A percentile compares a stretch with the other conserved stretches of the same genome.
phyloP scores from a whole-genome alignment of 2,888 invertebrate species.

The Scaptomyza polygonia region DNA sequence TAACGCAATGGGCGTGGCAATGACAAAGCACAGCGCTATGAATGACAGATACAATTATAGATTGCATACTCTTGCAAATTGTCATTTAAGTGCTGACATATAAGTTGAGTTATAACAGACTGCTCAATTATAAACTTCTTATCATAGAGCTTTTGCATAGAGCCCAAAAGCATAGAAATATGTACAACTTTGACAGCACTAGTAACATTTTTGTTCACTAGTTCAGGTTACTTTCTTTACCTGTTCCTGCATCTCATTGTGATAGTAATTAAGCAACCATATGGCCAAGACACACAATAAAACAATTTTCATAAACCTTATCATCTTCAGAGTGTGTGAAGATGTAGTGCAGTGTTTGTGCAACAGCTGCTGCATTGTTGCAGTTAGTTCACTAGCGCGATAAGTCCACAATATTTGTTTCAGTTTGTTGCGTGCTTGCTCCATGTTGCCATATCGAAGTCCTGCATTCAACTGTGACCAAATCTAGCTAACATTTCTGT shows the following conservation, averaged over 20 bases:
- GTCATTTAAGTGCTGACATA: background rate
- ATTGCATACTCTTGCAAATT: background rate
- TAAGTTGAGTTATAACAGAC: too few relatives aligned
- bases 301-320: constrained; percentile 30
- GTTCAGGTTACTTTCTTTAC: constrained; percentile 39
- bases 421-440: constrained; percentile 51
- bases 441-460: constrained; percentile 54
- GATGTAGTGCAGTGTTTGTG: constrained; percentile 26
- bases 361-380: constrained; percentile 29
- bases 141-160: too few relatives aligned
- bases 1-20: constrained; percentile 76
- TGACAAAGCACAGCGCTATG: constrained; percentile 67
- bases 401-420: constrained; percentile 51
- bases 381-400: constrained; percentile 13
- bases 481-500: constrained; percentile 12
- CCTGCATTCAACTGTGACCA: constrained; percentile 44
- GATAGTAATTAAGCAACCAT: constrained; percentile 51
- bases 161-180: too few relatives aligned
- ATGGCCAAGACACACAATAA: constrained; percentile 38
- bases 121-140: background rate
- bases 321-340: background rate
- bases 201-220: too few relatives aligned
- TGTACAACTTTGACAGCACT: too few relatives aligned
- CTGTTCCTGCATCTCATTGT: constrained; percentile 66
- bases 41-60: background rate